Base-by-base conservation (phyloP, 2,113 vertebrate species). In the Megaleporinus macrocephalus region DNA sequence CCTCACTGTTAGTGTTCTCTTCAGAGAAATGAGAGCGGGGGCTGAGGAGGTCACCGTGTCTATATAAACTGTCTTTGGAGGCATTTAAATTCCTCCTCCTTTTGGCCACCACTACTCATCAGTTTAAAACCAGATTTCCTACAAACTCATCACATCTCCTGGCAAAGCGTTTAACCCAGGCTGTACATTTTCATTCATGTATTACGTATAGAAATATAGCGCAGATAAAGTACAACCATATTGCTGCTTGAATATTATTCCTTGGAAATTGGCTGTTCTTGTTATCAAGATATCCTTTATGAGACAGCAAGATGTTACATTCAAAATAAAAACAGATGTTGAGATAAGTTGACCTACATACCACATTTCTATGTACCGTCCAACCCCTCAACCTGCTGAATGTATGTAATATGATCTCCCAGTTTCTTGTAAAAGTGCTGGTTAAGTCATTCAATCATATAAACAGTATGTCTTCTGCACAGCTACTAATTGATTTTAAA, bases 401-500 rank as follows among this genome's bases (percentile, higher is more conserved):
- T 27, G 22, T 36, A 36, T 61, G 53, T 20, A 36, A 75, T 9
- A 1, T 74, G 47, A 75, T 41, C 73, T 15, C 33, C 5, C 11
- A 6, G 29, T 24, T 61, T n/a, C 22, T 26, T 26, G 15, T 16
- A 26, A n/a, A 70, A 22, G 22, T 14, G n/a, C 22, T 70, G 66
- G n/a, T n/a, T 22, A 44, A 12, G 47, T 2, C 36, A 11, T 16
- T 33, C 15, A 13, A 47, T 51, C 24, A 70, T 59, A 66, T 41
- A 49, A 81, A 90, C 68, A 22, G 1, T 27, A 29, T 79, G 65
- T 27, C 24, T 76, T 49, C 6, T 33, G 65, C 33, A 16, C 49
- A 62, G 65, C 53, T 79, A 61, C n/a, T 26, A 61, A 61, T 26
- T 36, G 30, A 20, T 30, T 24, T 53, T 86, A 77, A 90, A 41